Evolutionary conservation across 2,888 invertebrate genomes (phyloP), one percentile per base, ranked within the genome.

Genomic region (Pristionchus exspectatus): DNA sequence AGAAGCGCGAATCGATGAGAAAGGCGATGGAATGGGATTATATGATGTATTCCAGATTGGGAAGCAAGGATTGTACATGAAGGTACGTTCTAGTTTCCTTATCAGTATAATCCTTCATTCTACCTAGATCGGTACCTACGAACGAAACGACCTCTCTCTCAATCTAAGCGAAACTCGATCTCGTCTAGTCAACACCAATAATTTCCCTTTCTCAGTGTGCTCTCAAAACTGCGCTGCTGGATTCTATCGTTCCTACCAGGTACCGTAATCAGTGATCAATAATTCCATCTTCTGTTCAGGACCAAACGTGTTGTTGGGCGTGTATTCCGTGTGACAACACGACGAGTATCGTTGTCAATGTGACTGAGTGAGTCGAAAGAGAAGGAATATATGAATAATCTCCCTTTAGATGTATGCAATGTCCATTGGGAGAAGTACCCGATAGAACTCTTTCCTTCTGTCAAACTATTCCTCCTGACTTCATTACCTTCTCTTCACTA

Each of bases 21-120:
- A 97, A 92, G 97, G 97, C 0, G 97, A 97, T 94, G 97, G 97
- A 50, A 96, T 96, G 90, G 97, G 96, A 18, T 96, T 96, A 92
- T 97, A 97, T 95, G 97, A 96, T 93, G 96, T 97, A 92, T 97
- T 96, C 95, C 97, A 97, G 94, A 97, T 95, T 90, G 96, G 96
- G 56, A 96, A 96, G 50, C 96, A 96, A 92, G 96, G 96, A 93
- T 96, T 96, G 94, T 97, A 97, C 95, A 96, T 95, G 74, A 96
- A 95, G 88, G 96, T 97, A 92, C 96, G 3, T 9, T 3, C 10
- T 3, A 86, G 4, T 59, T 21, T 59, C 18, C n/a, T 33, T 12
- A 18, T 24, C 18, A 4, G 38, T 33, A 30, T 10, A 38, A 86
- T 9, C 69, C 27, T 69, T 27, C n/a, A n/a, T 69, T 56, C 16